phyloP scores from a whole-genome alignment of 2,888 invertebrate species.

The Trachelus iudaicus region DNA sequence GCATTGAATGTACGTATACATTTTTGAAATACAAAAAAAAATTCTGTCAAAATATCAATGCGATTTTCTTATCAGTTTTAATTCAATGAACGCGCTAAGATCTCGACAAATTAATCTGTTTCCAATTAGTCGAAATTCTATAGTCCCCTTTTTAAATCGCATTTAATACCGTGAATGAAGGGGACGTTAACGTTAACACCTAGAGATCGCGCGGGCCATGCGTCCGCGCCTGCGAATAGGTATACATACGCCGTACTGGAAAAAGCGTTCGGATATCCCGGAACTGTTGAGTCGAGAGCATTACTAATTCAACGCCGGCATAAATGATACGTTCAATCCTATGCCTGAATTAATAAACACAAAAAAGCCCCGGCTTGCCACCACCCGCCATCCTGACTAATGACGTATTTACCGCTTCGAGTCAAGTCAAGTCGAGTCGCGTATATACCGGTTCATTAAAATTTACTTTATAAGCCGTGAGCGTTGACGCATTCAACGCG shows the following conservation, averaged over 20 bases:
- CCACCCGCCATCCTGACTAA: constrained; percentile 51
- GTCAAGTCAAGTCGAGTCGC: constrained; percentile 38
- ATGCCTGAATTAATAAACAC: constrained; percentile 58
- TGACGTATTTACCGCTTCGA: constrained; percentile 60
- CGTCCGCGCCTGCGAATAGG: neutral
- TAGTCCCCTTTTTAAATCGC: constrained; percentile 35
- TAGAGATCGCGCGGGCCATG: neutral
- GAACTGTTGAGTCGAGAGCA: constrained; percentile 49
- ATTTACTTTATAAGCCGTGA: constrained; percentile 58
- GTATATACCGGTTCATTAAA: constrained; percentile 60
- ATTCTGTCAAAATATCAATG: neutral
- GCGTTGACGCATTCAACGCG: constrained; percentile 56
- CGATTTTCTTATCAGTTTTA: neutral
- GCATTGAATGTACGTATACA: neutral
- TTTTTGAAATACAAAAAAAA: neutral
- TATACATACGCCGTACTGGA: constrained; percentile 12
- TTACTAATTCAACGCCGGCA: constrained; percentile 49
- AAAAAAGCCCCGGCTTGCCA: constrained; percentile 41
- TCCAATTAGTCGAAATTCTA: constrained; percentile 43
- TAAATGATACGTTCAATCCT: constrained; percentile 61
- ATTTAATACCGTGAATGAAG: constrained; percentile 45
- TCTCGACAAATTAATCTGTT: constrained; percentile 47
- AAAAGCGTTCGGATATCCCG: constrained; percentile 38
- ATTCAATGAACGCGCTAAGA: constrained; percentile 8
- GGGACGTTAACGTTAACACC: constrained; percentile 30